Conservation (phyloP, 2,888 invertebrate species). For the Apoderus coryli region DNA sequence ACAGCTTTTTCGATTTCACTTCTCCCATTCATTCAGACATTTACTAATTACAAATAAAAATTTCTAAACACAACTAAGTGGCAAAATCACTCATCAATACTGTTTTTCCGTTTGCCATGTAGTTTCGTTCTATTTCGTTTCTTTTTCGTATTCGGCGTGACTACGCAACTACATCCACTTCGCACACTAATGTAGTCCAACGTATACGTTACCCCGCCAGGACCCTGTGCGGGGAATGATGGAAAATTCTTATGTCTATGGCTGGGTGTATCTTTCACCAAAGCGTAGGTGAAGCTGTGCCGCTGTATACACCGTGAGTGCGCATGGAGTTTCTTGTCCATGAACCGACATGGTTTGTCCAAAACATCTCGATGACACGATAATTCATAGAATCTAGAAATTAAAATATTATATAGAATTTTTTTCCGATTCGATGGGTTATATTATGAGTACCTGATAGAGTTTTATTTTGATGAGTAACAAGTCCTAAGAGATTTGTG, state of each 20-base stretch:
- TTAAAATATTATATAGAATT: too few species aligned
- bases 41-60: too few species aligned
- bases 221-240: conserved; percentile 37
- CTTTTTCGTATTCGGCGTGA: conserved; percentile 35
- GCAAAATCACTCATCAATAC: too few species aligned
- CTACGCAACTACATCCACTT: conserved; percentile 74
- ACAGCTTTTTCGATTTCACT: too few species aligned
- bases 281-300: conserved; percentile 71
- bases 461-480: too few species aligned
- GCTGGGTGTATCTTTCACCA: conserved; percentile 49
- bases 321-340: neutral
- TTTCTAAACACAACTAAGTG: too few species aligned
- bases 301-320: conserved; percentile 56
- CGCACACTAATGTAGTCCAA: conserved; percentile 72
- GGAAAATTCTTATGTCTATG: conserved; percentile 30
- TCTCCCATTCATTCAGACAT: too few species aligned
- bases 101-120: conserved; percentile 13
- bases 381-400: conserved; percentile 52
- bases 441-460: too few species aligned
- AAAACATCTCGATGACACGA: conserved; percentile 58
- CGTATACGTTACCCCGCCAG: conserved; percentile 42
- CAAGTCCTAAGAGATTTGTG: too few species aligned
- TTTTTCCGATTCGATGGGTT: neutral
- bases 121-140: conserved; percentile 17
- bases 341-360: conserved; percentile 48